Conservation (phyloP, 2,797 vertebrate species). For the Rhynchotus rufescens region DNA sequence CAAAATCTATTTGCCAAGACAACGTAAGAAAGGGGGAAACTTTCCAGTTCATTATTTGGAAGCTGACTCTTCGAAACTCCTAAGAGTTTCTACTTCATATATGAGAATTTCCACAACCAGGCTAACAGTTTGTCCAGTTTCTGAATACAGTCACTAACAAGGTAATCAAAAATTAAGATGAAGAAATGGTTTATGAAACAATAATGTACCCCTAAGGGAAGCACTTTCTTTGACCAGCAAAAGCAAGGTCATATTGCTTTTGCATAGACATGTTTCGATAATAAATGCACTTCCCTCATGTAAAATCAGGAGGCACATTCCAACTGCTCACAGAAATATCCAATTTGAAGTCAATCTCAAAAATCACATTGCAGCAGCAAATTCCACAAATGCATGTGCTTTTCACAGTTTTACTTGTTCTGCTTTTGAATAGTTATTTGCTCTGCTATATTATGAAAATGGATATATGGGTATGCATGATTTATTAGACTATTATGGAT, state of each 20-base stretch:
- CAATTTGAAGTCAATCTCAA: background rate
- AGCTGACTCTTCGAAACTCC: background rate
- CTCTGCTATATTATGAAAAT: background rate
- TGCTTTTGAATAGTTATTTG: background rate
- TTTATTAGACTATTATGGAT: background rate
- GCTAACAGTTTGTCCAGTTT: background rate
- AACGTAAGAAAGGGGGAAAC: background rate
- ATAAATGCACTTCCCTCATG: background rate
- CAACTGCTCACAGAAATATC: background rate
- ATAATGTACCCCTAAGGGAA: background rate
- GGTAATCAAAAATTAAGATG: background rate
- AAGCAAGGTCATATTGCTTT: background rate
- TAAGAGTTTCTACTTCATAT: background rate
- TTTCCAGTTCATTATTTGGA: background rate
- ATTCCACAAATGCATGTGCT: background rate
- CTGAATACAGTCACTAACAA: background rate
- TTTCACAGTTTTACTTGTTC: background rate
- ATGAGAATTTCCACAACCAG: background rate
- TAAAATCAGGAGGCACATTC: background rate
- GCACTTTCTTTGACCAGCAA: background rate
- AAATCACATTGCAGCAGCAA: background rate
- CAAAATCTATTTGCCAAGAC: background rate
- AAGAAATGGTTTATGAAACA: background rate
- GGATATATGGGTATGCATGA: background rate
- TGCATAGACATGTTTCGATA: background rate